Base-by-base conservation (phyloP, 1,140 invertebrate species). In the Zaprionus gabonicus region DNA sequence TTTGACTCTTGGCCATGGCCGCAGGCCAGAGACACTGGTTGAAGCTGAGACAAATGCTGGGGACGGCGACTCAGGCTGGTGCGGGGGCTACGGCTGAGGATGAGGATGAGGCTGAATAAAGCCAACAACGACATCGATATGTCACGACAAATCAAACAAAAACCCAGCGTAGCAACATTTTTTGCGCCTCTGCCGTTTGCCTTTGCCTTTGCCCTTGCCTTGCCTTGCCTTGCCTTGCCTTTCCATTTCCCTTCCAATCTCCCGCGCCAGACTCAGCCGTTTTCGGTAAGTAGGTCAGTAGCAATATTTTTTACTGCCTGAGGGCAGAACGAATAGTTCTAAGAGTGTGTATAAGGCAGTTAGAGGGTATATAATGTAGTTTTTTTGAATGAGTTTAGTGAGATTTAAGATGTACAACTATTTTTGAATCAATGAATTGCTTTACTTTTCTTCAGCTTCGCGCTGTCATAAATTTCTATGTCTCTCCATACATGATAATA, bases 221-320 rank as follows among this genome's bases (percentile, higher is more conserved):
- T 23, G 23, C 23, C 23, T 1, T 23, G 23, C 23, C 53, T n/a
- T 13, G 15, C 41, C 53, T n/a, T 13, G 15, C 41, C n/a, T 2
- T 46, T 46, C 41, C 2, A 38, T 15, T 38, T 15, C 41, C 23
- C 9, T 17, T 34, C 10, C 36, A 3, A 17, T 56, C 17, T n/a
- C 12, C 13, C 34, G 63, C 56, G 57, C 76, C 46, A 74, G 65
- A 72, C 66, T 79, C 67, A 69, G 70, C 60, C 59, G 55, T 83
- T 70, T 80, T 83, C 51, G 63, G 65, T 81, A 83, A 88, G 68
- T 87, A 88, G 83, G 83, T 87, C 83, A 88, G 59, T 88, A 51
- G 77, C 64, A 80, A 76, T 59, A 77, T 80, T 73, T 55, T 60
- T 57, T 41, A 62, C 36, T 13, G 15, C 28, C 31, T 60, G 82